phyloP scores from a whole-genome alignment of 2,113 vertebrate species.

The Henicopernis longicauda region DNA sequence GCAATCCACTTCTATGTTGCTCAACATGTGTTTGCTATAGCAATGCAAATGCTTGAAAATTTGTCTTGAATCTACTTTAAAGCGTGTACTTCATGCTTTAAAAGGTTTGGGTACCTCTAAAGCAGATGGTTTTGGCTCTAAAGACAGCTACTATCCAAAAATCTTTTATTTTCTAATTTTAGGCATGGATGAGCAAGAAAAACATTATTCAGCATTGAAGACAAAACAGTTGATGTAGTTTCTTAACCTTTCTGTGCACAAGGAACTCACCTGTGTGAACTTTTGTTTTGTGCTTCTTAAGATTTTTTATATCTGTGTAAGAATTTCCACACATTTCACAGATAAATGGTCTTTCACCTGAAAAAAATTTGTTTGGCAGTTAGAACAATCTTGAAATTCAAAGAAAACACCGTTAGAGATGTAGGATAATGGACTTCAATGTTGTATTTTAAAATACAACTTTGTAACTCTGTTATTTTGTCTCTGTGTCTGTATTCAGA shows the following conservation, averaged over 20 bases:
- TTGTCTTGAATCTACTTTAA: background rate
- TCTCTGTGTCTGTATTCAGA: background rate
- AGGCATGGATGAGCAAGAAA: background rate
- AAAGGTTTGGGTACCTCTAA: background rate
- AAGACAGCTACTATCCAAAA: background rate
- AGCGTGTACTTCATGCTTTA: background rate
- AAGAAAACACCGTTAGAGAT: background rate
- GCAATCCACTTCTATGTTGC: background rate
- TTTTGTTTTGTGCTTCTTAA: conserved; percentile 95
- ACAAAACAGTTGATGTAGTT: background rate
- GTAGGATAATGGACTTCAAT: background rate
- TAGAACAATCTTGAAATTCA: background rate
- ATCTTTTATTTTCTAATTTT: background rate
- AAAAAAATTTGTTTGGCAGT: conserved; percentile 18
- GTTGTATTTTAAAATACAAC: background rate
- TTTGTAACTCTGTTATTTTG: background rate
- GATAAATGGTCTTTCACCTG: conserved; percentile 92
- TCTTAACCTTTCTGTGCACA: background rate
- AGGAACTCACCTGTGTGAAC: conserved; percentile 83
- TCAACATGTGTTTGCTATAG: background rate
- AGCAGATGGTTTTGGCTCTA: background rate
- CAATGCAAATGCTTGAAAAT: background rate
- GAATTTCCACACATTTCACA: conserved; percentile 95
- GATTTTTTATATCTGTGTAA: conserved; percentile 93
- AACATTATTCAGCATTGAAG: background rate